A percentile compares a stretch with the other conserved stretches of the same genome.
Evolutionary conservation across 2,888 invertebrate species (phyloP).

Genomic region (Cybosia mesomella): DNA sequence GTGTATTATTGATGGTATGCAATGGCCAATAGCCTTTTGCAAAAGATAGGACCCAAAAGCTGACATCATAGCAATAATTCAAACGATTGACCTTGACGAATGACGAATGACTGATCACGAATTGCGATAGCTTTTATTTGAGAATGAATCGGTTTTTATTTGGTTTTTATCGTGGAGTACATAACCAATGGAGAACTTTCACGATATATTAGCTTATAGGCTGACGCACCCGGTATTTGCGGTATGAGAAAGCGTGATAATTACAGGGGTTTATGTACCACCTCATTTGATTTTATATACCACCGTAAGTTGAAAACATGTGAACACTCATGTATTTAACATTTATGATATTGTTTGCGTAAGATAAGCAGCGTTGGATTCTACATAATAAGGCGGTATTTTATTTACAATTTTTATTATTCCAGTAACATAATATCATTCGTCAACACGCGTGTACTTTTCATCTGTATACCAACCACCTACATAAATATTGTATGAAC

Average conservation of each 20-base stretch:
- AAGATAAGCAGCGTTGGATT: not conserved
- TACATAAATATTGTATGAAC: too few relatives aligned
- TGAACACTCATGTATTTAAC: not conserved
- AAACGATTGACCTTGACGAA: conserved; percentile 6
- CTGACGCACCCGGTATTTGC: too few relatives aligned
- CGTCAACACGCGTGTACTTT: too few relatives aligned
- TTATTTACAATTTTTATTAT: not conserved
- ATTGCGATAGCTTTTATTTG: not conserved
- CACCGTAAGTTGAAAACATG: not conserved
- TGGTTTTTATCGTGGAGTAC: too few relatives aligned
- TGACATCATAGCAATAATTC: conserved; percentile 24
- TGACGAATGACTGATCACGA: conserved; percentile 22
- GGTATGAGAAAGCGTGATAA: too few relatives aligned
- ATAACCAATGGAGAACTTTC: too few relatives aligned
- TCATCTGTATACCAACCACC: too few relatives aligned
- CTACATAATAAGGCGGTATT: not conserved
- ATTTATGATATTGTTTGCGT: conserved; percentile 1
- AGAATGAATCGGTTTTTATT: not conserved
- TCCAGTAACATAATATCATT: too few relatives aligned
- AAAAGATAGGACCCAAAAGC: conserved; percentile 12
- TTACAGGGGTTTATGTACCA: too few relatives aligned
- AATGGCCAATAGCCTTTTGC: conserved; percentile 23
- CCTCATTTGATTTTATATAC: too few relatives aligned
- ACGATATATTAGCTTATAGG: too few relatives aligned
- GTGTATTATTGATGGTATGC: conserved; percentile 18